Percentiles rank a stretch among this genome's conserved stretches.
Evolutionary conservation across 2,113 vertebrate species (phyloP).

Genomic region (Falco punctatus): DNA sequence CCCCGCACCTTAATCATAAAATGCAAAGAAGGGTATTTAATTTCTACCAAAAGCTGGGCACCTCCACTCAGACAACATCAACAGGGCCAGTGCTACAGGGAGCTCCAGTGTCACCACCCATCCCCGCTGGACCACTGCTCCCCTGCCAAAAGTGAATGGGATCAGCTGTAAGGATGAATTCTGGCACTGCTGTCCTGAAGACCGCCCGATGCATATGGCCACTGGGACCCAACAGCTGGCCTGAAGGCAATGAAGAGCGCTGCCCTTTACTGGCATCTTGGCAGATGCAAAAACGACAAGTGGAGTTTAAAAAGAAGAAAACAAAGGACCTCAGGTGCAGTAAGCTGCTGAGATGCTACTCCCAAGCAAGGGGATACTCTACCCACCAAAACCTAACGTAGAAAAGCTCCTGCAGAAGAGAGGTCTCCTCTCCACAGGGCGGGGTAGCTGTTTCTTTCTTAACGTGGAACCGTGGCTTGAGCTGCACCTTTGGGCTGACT

Average conservation of each 20-base stretch:
- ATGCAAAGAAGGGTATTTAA: background rate
- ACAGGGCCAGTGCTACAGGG: rapidly evolving
- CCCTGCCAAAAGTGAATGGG: rapidly evolving
- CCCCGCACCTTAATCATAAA: background rate
- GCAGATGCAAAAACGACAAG: background rate
- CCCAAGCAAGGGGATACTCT: background rate
- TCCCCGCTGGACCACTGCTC: background rate
- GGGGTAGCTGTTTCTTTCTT: background rate
- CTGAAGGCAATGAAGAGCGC: background rate
- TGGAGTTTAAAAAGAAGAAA: background rate
- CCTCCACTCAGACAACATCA: background rate
- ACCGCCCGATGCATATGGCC: background rate
- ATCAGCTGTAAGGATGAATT: background rate
- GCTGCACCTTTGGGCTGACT: background rate
- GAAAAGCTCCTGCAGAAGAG: background rate
- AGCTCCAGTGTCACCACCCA: background rate
- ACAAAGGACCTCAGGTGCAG: background rate
- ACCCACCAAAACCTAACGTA: rapidly evolving
- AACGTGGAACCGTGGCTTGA: rapidly evolving
- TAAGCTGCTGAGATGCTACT: background rate
- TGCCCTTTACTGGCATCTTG: background rate
- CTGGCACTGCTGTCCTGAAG: background rate
- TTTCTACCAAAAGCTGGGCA: background rate
- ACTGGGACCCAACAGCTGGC: background rate
- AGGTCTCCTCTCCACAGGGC: rapidly evolving